Conservation (phyloP, 2,888 invertebrate species). For the Callinectes sapidus region DNA sequence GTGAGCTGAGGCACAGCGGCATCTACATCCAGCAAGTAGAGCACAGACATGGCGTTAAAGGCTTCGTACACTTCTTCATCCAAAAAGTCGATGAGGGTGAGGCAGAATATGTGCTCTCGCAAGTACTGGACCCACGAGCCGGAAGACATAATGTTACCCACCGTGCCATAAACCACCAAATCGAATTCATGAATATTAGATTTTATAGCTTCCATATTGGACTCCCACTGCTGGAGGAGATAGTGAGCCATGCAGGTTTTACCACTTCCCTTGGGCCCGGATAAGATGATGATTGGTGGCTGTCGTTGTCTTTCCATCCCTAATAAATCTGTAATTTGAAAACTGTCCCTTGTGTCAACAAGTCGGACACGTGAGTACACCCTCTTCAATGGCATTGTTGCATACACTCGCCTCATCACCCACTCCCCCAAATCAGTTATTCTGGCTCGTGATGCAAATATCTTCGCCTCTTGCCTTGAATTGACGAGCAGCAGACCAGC, state of each 20-base stretch:
- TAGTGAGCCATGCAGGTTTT: conserved; percentile 63
- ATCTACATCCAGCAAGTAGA: conserved; percentile 55
- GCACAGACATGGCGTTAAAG: conserved; percentile 23
- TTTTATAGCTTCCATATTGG: background rate
- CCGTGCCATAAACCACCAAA: conserved; percentile 50
- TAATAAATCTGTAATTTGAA: conserved; percentile 30
- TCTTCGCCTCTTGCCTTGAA: conserved; percentile 29
- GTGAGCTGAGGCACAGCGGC: background rate
- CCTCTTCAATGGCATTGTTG: background rate
- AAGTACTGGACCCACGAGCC: conserved; percentile 60
- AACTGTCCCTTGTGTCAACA: background rate
- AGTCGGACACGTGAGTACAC: conserved; percentile 45
- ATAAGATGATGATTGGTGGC: conserved; percentile 54
- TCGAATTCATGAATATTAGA: conserved; percentile 58
- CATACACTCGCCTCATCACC: conserved; percentile 42
- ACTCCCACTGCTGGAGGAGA: conserved; percentile 61
- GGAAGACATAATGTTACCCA: conserved; percentile 41
- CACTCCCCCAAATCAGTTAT: conserved; percentile 48
- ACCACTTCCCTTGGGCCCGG: conserved; percentile 60
- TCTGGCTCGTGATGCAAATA: conserved; percentile 35
- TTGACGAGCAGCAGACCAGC: conserved; percentile 26
- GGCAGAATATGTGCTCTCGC: conserved; percentile 50
- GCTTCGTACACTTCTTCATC: conserved; percentile 39
- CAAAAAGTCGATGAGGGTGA: conserved; percentile 54
- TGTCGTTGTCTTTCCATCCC: background rate